Conservation (phyloP, 2,113 vertebrate genomes). For the Centrocercus urophasianus region DNA sequence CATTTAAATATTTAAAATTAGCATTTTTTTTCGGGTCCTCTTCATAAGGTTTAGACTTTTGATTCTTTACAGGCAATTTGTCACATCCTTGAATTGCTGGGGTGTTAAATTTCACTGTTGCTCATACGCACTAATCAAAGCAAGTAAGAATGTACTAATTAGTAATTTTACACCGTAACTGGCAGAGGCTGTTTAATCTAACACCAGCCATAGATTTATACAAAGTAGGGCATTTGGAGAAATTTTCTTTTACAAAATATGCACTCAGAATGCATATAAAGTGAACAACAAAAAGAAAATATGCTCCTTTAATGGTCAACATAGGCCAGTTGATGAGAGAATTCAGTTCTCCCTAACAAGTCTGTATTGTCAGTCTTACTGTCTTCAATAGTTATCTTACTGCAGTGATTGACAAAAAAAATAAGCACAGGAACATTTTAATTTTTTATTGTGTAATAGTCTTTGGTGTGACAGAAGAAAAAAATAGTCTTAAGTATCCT, state of each 20-base stretch:
- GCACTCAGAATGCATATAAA: not conserved
- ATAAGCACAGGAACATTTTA: not conserved
- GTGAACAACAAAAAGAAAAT: not conserved
- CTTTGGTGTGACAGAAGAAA: not conserved
- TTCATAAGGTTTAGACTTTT: not conserved
- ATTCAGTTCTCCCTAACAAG: not conserved
- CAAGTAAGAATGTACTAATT: not conserved
- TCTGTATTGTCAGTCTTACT: not conserved
- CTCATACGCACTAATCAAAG: not conserved
- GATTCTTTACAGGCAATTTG: not conserved
- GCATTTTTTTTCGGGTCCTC: not conserved
- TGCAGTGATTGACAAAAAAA: not conserved
- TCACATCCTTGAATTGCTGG: not conserved
- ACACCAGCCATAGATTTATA: not conserved
- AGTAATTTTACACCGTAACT: not conserved
- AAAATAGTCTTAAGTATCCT: not conserved
- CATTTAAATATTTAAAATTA: not conserved
- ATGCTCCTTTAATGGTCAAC: not conserved
- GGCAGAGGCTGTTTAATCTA: not conserved
- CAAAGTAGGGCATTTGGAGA: not conserved
- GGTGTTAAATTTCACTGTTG: not conserved
- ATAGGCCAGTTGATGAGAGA: not conserved
- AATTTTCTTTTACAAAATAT: not conserved
- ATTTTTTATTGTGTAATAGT: not conserved
- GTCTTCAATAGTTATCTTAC: not conserved